Base-by-base conservation (phyloP, 2,888 invertebrate species). In the Brenthis hecate region DNA sequence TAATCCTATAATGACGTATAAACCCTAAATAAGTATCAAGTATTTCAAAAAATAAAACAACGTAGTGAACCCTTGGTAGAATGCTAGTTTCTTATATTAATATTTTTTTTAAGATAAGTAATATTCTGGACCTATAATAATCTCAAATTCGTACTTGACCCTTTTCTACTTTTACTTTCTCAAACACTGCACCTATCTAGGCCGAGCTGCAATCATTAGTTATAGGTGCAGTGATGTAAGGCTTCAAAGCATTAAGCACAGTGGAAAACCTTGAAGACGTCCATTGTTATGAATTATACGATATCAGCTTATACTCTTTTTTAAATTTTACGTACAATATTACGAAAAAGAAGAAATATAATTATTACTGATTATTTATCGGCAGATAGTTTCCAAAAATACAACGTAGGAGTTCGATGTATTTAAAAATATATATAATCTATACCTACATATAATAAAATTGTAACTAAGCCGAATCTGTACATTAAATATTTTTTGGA, bases 211-310 rank as follows among this genome's bases (percentile, higher is more conserved):
- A 56, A 56, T 36, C 56, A 58, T n/a, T 58, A 36, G 54, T 19
- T 43, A 48, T 23, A 60, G 14, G 50, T 51, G 53, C 56, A 62
- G 56, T 65, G 70, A 71, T 69, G 73, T 72, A 70, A 66, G 73
- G 73, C 64, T 74, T 74, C 73, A 54, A 54, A 67, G 65, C 61
- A 68, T 57, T 57, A 54, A 62, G 67, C 65, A 62, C 67, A 36
- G 36, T 32, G 19, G 28, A 48, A 16, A 64, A 69, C 68, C 65
- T 69, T 69, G 68, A 28, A 61, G 47, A 66, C 60, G 53, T 54
- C 43, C 19, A 62, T 62, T 62, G 54, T 62, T 54, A 19, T 53
- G 36, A 19, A 62, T 19, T 62, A 62, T 16, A 53, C 19, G 53
- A 62, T 28, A 4, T 19, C 32, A 53, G 23, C 19, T 36, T 51